A percentile compares a stretch with the other conserved stretches of the same genome.
Conservation (phyloP, 2,113 vertebrate genomes). For the Acrocephalus kingi region DNA sequence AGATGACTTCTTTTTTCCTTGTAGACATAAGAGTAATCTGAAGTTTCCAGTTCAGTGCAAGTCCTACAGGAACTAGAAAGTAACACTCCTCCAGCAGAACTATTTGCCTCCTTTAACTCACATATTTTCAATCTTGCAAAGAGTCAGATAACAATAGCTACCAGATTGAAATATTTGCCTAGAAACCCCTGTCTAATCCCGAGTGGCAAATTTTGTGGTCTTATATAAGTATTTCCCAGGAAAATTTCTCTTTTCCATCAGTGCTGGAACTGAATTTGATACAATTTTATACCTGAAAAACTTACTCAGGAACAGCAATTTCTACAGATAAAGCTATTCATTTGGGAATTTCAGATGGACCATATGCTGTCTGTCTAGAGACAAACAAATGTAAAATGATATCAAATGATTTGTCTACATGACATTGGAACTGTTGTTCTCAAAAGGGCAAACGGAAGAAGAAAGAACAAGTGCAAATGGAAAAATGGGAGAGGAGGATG, state of each 20-base stretch:
- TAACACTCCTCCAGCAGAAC: neutral
- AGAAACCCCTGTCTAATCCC: neutral
- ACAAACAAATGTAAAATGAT: neutral
- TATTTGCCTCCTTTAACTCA: neutral
- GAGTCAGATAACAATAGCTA: neutral
- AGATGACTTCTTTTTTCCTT: neutral
- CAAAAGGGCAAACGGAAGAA: neutral
- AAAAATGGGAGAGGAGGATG: neutral
- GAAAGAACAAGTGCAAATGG: neutral
- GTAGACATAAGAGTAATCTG: conserved; percentile 7
- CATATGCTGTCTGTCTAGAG: neutral
- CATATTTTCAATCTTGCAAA: neutral
- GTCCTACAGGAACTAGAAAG: neutral
- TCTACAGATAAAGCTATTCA: neutral
- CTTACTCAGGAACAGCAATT: neutral
- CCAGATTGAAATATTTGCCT: neutral
- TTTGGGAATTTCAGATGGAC: neutral
- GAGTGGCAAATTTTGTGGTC: neutral
- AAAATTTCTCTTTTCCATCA: neutral
- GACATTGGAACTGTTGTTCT: neutral
- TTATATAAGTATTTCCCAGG: neutral
- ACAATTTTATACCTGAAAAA: neutral
- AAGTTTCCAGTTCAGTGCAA: neutral
- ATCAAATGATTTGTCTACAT: neutral
- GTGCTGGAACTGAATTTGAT: neutral